These are phyloP conservation scores for Sorex maritimensis DNA, from an alignment of 2,797 vertebrate species.

Conservation along the genomic window DNA sequence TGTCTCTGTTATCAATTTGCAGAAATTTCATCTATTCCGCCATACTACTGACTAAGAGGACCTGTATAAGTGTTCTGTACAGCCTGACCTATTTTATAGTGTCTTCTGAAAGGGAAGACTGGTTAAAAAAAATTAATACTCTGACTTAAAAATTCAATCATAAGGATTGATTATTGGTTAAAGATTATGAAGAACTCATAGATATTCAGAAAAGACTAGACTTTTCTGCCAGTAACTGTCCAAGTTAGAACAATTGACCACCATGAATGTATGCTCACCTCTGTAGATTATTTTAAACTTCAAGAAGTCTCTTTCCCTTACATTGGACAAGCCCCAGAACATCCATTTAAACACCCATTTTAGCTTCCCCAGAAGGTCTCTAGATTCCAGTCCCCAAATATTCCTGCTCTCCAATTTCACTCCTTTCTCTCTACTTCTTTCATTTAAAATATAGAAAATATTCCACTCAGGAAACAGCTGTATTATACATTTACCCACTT, in stretches of 20 bases:
- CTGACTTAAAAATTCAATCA: background rate
- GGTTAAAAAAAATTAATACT: background rate
- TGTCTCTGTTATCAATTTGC: background rate
- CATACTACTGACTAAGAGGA: background rate
- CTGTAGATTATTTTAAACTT: background rate
- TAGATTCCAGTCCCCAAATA: background rate
- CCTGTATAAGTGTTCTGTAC: background rate
- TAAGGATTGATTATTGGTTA: background rate
- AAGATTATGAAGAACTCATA: background rate
- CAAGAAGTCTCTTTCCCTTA: background rate
- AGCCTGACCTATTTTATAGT: background rate
- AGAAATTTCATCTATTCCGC: background rate
- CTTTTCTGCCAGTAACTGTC: background rate
- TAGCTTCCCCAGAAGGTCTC: background rate
- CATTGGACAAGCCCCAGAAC: rapidly evolving
- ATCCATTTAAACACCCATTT: background rate
- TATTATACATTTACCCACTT: background rate
- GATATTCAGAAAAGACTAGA: background rate
- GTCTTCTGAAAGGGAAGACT: background rate
- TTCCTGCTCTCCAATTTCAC: background rate
- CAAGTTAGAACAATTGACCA: background rate
- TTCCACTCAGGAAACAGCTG: background rate
- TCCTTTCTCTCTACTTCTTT: background rate
- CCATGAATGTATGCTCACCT: background rate
- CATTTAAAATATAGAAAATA: background rate